Base-by-base conservation (phyloP, 2,797 vertebrate species). In the Ataeniobius toweri region DNA sequence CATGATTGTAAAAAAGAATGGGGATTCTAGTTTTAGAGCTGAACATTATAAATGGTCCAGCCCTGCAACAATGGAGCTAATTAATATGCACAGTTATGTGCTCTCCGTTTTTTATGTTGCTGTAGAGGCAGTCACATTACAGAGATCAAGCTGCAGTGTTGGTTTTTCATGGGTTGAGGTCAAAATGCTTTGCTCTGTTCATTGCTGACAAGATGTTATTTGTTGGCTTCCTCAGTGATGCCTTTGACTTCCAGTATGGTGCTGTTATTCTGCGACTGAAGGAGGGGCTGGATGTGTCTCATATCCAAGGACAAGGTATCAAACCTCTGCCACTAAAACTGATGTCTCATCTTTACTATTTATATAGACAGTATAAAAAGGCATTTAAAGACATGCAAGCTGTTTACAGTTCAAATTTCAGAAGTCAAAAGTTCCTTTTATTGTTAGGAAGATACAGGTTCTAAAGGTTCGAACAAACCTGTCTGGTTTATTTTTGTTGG, bases 251-350 rank as follows among this genome's bases (percentile, higher is more conserved):
- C 92, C 98, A 99, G 78, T 99, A 96, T 53, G 98, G 98, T 76
- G 95, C 97, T 0, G 98, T 99, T 50, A 96, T 99, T 63, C 96
- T 99, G 70, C 94, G 98, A 76, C 93, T 99, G 70, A 95, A 96
- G 82, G 98, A 99, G 85, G 98, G 98, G 26, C 93, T 99, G 72
- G 98, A 99, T 77, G 96, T 99, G 87, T 99, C 98, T 81, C 98
- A 99, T 80, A 98, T 99, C 91, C 98, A 99, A 92, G 97, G 96
- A 83, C 98, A 98, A 97, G 98, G 98, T 99, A 96, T 83, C 24
- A 18, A 26, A 50, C 39, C 14, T n/a, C 26, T 46, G n/a, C 28
- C 46, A 2, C 18, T 22, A 51, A 26, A 41, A 31, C 36, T 36
- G 36, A 26, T 7, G 5, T 9, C 24, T 24, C 22, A 65, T 55